Evolutionary conservation across 1,140 invertebrate species (phyloP), one percentile per base, ranked within the genome.

Genomic region (Scaptomyza hsui): DNA sequence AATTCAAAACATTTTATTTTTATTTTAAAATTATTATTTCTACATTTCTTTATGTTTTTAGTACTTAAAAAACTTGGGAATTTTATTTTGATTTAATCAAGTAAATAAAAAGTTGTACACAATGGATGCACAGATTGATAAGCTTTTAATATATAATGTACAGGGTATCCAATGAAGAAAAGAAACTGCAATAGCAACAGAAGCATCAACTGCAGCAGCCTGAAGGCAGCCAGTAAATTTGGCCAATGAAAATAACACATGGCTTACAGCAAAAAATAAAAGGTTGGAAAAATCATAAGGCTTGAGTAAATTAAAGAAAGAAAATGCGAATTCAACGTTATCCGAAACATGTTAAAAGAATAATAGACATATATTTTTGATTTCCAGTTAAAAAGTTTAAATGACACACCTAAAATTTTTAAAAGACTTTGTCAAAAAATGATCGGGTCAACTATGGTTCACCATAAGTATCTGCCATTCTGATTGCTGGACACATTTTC

Each of bases 161-260:
- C 32, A 37, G 32, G 32, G 12, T 37, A n/a, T 37, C 4, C 2
- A 24, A 16, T 9, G 53, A 37, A 53, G 26, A 51, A 52, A 62
- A 49, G 45, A 52, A 13, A 16, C 12, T 37, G 26, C 18, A 69
- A 59, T 49, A 67, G 16, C 47, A 67, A 18, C 49, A 37, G 60
- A 15, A 51, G 18, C 24, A 49, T 29, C 26, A 29, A 29, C 26
- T 9, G 45, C 42, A 71, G 44, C 26, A 56, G 13, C 16, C 13
- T 16, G 26, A 48, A 32, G 63, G 53, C 73, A 81, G 57, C 47
- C 59, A 65, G 52, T 63, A 65, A 81, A 74, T 82, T 82, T 56
- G 52, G 52, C 60, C 78, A 65, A 72, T 55, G 49, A 55, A 55
- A 49, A 45, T n/a, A 63, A 55, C 61, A 63, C 61, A 55, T 63